Percentiles rank a stretch among this genome's conserved stretches.
Evolutionary conservation across 2,888 invertebrate species (phyloP).

Genomic region (Drosophila nigritarsus): DNA sequence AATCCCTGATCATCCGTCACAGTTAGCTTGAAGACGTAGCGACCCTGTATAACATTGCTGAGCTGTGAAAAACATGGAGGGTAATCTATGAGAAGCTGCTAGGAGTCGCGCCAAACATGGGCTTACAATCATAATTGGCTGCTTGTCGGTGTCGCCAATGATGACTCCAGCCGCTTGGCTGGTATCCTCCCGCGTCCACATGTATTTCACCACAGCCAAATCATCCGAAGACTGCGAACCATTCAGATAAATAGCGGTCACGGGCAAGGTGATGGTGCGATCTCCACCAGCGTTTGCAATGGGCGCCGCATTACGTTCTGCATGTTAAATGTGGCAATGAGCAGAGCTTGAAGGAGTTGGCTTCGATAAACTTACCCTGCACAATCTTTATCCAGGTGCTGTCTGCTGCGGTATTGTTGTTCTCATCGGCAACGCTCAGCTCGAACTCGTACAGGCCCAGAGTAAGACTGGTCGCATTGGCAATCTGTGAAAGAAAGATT

Average conservation of each 20-base stretch:
- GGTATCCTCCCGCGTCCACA: slow-evolving; percentile 92
- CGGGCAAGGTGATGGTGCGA: slow-evolving; percentile 90
- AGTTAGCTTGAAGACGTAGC: slow-evolving; percentile 94
- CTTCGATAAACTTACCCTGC: slow-evolving; percentile 88
- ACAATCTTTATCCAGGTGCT: slow-evolving; percentile 91
- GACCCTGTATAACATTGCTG: slow-evolving; percentile 93
- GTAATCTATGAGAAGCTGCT: background rate
- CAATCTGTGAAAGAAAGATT: slow-evolving; percentile 83
- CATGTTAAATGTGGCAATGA: background rate
- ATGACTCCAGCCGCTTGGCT: slow-evolving; percentile 94
- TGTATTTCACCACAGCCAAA: slow-evolving; percentile 92
- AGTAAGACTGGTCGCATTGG: slow-evolving; percentile 92
- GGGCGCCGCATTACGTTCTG: slow-evolving; percentile 95
- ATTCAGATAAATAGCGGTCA: slow-evolving; percentile 91
- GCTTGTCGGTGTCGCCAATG: slow-evolving; percentile 90
- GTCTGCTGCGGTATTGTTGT: slow-evolving; percentile 91
- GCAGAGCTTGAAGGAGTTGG: accelerated
- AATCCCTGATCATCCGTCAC: slow-evolving; percentile 96
- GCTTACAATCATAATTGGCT: slow-evolving; percentile 90
- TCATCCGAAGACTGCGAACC: slow-evolving; percentile 95
- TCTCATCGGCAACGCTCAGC: slow-evolving; percentile 93
- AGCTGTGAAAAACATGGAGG: slow-evolving; percentile 85
- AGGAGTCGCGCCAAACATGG: accelerated
- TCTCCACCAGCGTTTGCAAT: slow-evolving; percentile 96
- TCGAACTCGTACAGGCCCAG: slow-evolving; percentile 94